A percentile compares a stretch with the other conserved stretches of the same genome.
Conservation (phyloP, 2,797 vertebrate genomes). For the Dicrostonyx torquatus region DNA sequence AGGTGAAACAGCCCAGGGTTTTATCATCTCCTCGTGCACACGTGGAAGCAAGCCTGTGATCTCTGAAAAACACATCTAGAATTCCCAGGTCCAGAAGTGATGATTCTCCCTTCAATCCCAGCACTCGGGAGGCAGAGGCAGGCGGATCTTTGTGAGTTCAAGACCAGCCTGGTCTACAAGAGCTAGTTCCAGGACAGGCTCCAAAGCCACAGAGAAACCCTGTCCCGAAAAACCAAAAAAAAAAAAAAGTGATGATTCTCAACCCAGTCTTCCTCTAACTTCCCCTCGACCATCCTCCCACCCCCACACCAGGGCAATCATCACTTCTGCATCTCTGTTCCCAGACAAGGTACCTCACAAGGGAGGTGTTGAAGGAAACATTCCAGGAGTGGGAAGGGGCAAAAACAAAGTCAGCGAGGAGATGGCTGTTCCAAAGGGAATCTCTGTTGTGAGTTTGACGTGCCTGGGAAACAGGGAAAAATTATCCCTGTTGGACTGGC, state of each 20-base stretch:
- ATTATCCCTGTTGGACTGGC: neutral
- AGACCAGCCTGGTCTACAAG: no score
- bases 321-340: neutral
- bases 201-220: no score
- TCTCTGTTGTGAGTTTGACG: neutral
- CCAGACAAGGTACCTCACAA: neutral
- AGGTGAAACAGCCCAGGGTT: neutral
- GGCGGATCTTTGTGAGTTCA: no score
- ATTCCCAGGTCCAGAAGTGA: neutral
- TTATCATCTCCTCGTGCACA: neutral
- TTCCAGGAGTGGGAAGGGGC: neutral
- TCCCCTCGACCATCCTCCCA: no score
- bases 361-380: neutral
- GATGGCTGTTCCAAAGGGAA: neutral
- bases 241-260: neutral
- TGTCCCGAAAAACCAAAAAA: no score
- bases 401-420: neutral
- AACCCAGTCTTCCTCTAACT: neutral
- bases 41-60: neutral
- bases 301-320: neutral
- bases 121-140: no score
- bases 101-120: no score
- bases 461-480: neutral
- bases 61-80: neutral
- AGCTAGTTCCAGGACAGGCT: no score